Conservation (phyloP, 37 sponge, comb jelly and placozoan species). For the Aphrocallistes beatrix region DNA sequence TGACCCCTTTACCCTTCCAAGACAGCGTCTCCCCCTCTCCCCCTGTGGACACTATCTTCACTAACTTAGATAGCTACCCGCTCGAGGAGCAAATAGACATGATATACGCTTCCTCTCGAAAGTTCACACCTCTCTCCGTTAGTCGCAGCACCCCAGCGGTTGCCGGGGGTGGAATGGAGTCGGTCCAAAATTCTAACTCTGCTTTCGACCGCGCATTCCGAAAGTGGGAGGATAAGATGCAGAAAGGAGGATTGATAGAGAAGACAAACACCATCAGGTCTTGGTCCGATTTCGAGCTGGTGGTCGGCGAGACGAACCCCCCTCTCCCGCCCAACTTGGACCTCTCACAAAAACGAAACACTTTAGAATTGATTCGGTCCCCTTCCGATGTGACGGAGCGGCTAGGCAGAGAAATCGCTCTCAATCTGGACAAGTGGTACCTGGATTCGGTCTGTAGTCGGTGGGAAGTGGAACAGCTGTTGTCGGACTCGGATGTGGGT, state of each 20-base stretch:
- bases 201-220: neutral
- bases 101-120: neutral
- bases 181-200: neutral
- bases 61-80: neutral
- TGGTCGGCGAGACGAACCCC: neutral
- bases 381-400: neutral
- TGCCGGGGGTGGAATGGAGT: neutral
- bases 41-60: neutral
- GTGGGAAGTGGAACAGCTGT: neutral
- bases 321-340: neutral
- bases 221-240: constrained; percentile 1
- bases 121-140: neutral
- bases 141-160: too few relatives aligned
- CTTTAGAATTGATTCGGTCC: neutral
- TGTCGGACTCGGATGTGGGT: neutral
- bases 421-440: neutral
- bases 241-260: neutral
- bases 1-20: neutral
- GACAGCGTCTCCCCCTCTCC: neutral
- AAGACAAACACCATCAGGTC: neutral
- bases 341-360: too few relatives aligned
- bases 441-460: neutral
- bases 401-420: neutral
- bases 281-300: constrained; percentile 1
- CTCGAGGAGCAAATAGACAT: neutral